A percentile compares a stretch with the other conserved stretches of the same genome.
These are phyloP conservation scores for Trissolcus basalis DNA, from an alignment of 1,140 invertebrate species.

Conservation along the genomic window DNA sequence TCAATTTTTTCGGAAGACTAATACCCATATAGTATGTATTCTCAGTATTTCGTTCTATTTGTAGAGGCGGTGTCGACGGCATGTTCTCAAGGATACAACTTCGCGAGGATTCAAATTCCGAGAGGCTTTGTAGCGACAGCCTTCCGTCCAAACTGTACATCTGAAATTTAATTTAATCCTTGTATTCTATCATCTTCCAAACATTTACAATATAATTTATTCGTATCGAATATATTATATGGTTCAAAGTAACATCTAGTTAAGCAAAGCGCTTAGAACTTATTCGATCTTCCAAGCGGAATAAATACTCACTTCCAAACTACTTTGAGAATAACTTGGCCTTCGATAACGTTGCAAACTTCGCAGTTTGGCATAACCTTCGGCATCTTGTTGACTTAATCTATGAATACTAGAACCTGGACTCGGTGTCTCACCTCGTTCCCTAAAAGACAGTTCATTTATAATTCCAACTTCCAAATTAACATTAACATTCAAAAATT, in stretches of 20 bases:
- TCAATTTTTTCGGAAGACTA: slow-evolving; percentile 83
- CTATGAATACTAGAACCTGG: slow-evolving; percentile 88
- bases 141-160: slow-evolving; percentile 74
- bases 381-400: slow-evolving; percentile 83
- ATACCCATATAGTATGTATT: slow-evolving; percentile 85
- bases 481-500: too few species aligned
- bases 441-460: slow-evolving; percentile 73
- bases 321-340: slow-evolving; percentile 74
- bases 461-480: slow-evolving; percentile 13
- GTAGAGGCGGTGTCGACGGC: slow-evolving; percentile 63
- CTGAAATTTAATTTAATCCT: too few species aligned
- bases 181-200: too few species aligned
- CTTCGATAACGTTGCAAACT: slow-evolving; percentile 82
- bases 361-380: slow-evolving; percentile 88
- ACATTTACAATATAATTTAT: too few species aligned
- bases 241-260: too few species aligned
- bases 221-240: too few species aligned
- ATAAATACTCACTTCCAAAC: slow-evolving; percentile 70
- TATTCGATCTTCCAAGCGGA: too few species aligned
- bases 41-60: slow-evolving; percentile 59
- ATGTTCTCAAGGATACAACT: slow-evolving; percentile 69
- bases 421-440: slow-evolving; percentile 84
- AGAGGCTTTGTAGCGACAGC: slow-evolving; percentile 72
- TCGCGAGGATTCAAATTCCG: slow-evolving; percentile 70
- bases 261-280: too few species aligned